Percentiles rank a stretch among this genome's conserved stretches.
These are phyloP conservation scores for Mesochorus sp. DNA, from an alignment of 2,888 invertebrate species.

Conservation along the genomic window DNA sequence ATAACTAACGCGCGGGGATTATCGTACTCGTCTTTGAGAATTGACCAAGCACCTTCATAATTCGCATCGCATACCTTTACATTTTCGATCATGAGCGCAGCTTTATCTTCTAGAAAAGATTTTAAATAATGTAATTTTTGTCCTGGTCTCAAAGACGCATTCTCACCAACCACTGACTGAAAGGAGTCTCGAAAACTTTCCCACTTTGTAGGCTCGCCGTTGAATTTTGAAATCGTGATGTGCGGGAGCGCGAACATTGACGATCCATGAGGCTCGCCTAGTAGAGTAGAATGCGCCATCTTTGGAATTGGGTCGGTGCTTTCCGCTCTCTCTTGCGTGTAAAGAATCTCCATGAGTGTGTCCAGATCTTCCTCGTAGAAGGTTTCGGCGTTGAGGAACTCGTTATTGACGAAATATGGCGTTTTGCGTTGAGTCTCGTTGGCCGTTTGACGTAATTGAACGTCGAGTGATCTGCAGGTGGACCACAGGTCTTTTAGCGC, in stretches of 20 bases:
- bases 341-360: constrained; percentile 6
- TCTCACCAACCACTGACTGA: constrained; percentile 17
- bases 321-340: neutral
- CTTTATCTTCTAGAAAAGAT: neutral
- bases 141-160: neutral
- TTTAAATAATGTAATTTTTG: constrained; percentile 39
- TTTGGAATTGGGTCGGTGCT: too few relatives aligned
- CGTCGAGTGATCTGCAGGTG: neutral
- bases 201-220: constrained; percentile 23
- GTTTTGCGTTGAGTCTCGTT: neutral
- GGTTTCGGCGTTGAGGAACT: neutral
- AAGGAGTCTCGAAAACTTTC: constrained; percentile 23
- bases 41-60: constrained; percentile 12
- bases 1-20: constrained; percentile 14
- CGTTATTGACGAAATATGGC: neutral
- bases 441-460: neutral
- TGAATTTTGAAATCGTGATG: constrained; percentile 44
- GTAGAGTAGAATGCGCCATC: neutral
- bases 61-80: constrained; percentile 2
- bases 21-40: constrained; percentile 15
- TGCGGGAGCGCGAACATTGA: constrained; percentile 21
- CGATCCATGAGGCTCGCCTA: neutral
- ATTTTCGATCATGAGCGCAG: constrained; percentile 12
- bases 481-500: constrained; percentile 14
- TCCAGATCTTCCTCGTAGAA: neutral